Base-by-base conservation (phyloP, 2,113 vertebrate species). In the Oenanthe melanoleuca region DNA sequence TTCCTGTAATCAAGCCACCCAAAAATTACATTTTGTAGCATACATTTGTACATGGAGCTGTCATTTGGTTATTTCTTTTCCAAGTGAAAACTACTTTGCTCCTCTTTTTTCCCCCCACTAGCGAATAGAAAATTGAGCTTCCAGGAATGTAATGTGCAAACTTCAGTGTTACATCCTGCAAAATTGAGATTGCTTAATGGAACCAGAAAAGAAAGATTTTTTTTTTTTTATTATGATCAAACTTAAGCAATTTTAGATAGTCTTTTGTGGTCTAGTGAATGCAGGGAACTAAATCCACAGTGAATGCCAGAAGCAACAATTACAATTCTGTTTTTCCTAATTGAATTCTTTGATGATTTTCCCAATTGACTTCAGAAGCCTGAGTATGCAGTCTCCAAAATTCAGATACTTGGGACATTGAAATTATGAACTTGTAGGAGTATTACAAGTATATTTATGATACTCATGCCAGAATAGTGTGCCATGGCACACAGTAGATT, bases 31-130 rank as follows among this genome's bases (percentile, higher is more conserved):
- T 47, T 92, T 77, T 50, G 50, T 50, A 74, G 24, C 55, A 28
- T 56, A 85, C 50, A 79, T 88, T 65, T 92, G 37, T 82, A 73
- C 59, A 25, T 17, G 45, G 38, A 6, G 1, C 73, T 93, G 34
- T 86, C 87, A 66, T 85, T 94, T 95, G 24, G 26, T 87, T 89
- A 85, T 95, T 92, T 83, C 85, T 80, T 90, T 92, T 91, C 45
- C 47, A 84, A 85, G 24, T 77, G 56, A 82, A 95, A 96, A 84
- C 37, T 24, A 28, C 57, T 85, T 89, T 85, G 40, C 26, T 82
- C 11, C 33, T 45, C 29, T 52, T 23, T 18, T 25, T 23, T 1
- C 2, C 15, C 15, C 28, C 29, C 5, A 5, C 26, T 20, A 55
- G 38, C 3, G 34, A 56, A 73, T 94, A 70, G 72, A 72, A 96